These are phyloP conservation scores for Cherax quadricarinatus DNA, from an alignment of 1,140 invertebrate genomes.

Conservation along the genomic window DNA sequence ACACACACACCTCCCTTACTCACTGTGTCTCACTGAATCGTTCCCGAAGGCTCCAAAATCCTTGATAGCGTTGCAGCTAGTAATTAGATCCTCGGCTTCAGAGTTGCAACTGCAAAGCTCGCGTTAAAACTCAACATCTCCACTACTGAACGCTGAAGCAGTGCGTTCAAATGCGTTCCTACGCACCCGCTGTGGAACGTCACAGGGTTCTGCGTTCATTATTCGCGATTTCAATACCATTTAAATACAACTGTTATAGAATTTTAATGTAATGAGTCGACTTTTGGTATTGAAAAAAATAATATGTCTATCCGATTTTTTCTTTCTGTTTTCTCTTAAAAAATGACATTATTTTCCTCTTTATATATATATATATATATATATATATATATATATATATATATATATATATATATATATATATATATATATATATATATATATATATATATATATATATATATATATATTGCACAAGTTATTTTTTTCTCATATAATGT, in stretches of 20 bases:
- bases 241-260: neutral
- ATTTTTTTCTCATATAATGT: constrained; percentile 43
- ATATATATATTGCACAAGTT: constrained; percentile 17
- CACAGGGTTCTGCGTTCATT: neutral
- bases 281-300: constrained; percentile 35
- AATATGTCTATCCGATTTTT: neutral
- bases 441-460: constrained; percentile 37
- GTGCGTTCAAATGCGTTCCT: neutral
- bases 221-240: neutral
- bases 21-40: neutral
- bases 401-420: constrained; percentile 36
- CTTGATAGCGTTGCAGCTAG: constrained; percentile 37
- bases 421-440: constrained; percentile 30
- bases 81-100: constrained; percentile 62
- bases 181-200: neutral
- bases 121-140: neutral
- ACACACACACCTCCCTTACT: neutral
- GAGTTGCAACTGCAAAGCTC: constrained; percentile 64
- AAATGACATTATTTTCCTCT: constrained; percentile 5
- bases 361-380: constrained; percentile 19
- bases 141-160: neutral
- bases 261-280: neutral
- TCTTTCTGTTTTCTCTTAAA: neutral
- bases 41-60: constrained; percentile 24
- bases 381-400: constrained; percentile 32